These are phyloP conservation scores for Ochropacha duplaris DNA, from an alignment of 2,888 invertebrate species.

Conservation along the genomic window DNA sequence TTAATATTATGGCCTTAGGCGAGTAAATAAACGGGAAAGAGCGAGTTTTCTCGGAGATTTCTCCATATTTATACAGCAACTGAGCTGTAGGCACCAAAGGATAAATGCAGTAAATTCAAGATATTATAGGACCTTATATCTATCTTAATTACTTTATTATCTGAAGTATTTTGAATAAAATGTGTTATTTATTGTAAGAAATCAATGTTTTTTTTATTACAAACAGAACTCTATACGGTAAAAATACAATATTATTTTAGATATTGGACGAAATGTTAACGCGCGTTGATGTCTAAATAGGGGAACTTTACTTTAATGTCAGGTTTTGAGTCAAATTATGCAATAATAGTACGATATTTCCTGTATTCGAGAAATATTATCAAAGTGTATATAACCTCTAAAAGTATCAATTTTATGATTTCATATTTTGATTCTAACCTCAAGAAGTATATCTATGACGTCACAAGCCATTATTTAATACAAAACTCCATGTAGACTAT, in stretches of 20 bases:
- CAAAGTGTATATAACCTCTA: no score
- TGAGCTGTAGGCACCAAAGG: background rate
- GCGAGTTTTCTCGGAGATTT: background rate
- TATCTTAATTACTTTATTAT: background rate
- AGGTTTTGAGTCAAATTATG: no score
- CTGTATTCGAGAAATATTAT: no score
- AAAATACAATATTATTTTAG: background rate
- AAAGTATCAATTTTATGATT: no score
- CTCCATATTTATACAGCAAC: background rate
- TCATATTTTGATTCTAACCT: no score
- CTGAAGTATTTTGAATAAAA: background rate
- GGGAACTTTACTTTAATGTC: background rate
- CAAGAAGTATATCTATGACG: no score
- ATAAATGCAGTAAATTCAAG: background rate
- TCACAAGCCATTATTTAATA: no score
- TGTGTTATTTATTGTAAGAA: no score
- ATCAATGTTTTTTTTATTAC: no score
- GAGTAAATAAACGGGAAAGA: background rate
- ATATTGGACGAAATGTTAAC: background rate
- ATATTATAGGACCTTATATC: background rate
- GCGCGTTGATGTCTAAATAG: slow-evolving; percentile 5
- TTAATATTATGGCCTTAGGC: background rate
- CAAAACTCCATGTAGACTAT: no score
- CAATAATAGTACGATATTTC: no score
- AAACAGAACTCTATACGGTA: background rate